These are phyloP conservation scores for Andrena minutula DNA, from an alignment of 2,888 invertebrate species.

Conservation along the genomic window DNA sequence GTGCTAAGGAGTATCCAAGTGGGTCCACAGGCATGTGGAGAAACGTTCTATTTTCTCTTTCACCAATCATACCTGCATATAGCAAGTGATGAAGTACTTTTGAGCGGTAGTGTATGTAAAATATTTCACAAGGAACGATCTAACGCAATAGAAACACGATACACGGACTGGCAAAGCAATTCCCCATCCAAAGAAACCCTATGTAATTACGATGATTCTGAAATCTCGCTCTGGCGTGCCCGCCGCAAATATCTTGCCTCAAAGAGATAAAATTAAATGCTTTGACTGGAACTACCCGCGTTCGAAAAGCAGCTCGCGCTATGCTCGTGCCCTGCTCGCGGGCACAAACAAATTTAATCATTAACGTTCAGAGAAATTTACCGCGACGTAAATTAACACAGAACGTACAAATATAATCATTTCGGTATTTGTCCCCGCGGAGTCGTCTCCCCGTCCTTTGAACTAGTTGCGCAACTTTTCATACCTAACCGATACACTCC, in stretches of 20 bases:
- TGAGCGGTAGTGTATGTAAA: no score
- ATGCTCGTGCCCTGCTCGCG: background rate
- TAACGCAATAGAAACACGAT: background rate
- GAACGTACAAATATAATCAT: slow-evolving; percentile 12
- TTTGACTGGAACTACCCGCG: slow-evolving; percentile 4
- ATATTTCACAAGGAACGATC: no score
- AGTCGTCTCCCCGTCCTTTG: background rate
- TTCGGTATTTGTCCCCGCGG: slow-evolving; percentile 11
- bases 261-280: slow-evolving; percentile 43
- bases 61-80: no score
- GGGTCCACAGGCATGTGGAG: no score
- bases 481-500: background rate
- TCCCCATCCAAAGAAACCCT: background rate
- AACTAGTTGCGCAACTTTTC: background rate
- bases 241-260: slow-evolving; percentile 37
- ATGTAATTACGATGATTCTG: slow-evolving; percentile 33
- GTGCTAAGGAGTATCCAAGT: no score
- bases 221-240: slow-evolving; percentile 6
- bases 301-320: slow-evolving; percentile 35
- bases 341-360: slow-evolving; percentile 40
- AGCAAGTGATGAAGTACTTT: no score
- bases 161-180: background rate
- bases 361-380: slow-evolving; percentile 32
- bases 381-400: slow-evolving; percentile 16
- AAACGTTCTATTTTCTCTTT: no score